Percentiles rank a stretch among this genome's conserved stretches.
phyloP scores from a whole-genome alignment of 2,797 vertebrate species.

The Carcharodon carcharias region DNA sequence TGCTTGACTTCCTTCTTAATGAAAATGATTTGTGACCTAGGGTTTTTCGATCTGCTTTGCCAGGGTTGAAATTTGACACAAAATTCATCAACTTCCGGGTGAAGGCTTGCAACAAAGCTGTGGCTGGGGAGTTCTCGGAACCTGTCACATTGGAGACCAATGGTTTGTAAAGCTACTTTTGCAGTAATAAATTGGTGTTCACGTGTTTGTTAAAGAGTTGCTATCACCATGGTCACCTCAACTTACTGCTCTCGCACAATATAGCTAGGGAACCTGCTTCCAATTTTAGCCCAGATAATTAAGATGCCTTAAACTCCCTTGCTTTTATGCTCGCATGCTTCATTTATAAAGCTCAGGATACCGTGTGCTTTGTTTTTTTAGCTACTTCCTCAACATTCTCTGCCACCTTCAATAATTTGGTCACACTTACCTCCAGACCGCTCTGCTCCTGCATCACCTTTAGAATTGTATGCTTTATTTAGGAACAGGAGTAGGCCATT shows the following conservation, averaged over 20 bases:
- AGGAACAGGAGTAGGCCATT: too few species aligned
- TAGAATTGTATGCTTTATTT: too few species aligned
- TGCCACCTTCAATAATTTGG: too few species aligned
- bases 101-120: conserved; percentile 87
- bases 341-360: too few species aligned
- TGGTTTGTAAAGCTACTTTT: conserved; percentile 58
- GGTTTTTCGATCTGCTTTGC: not conserved
- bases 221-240: not conserved
- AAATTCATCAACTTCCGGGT: conserved; percentile 88
- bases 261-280: not conserved
- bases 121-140: conserved; percentile 88
- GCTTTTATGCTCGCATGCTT: too few species aligned
- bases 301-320: not conserved
- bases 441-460: too few species aligned
- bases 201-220: not conserved
- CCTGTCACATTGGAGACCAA: conserved; percentile 80
- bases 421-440: too few species aligned
- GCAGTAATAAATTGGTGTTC: not conserved
- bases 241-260: not conserved
- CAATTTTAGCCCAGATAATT: not conserved
- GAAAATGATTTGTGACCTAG: not conserved
- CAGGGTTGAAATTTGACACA: conserved; percentile 87
- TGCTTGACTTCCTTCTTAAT: not conserved
- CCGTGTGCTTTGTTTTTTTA: too few species aligned
- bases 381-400: too few species aligned